Evolutionary conservation across 2,888 invertebrate genomes (phyloP).

Genomic region (Drosophila borborema): DNA sequence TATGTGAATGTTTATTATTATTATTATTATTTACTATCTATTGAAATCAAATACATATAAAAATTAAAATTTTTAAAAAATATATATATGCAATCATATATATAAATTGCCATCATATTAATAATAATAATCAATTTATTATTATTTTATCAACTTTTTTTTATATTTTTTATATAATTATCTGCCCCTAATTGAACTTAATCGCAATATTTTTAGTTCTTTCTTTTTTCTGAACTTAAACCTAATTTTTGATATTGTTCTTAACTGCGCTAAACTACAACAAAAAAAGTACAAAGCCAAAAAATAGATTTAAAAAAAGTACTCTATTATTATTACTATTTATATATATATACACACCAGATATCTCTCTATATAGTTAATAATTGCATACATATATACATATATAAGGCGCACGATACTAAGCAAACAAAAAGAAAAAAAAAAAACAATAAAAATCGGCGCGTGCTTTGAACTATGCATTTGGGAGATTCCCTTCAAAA

Average conservation of each 20-base stretch:
- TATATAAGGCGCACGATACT: slow-evolving; percentile 56
- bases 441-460: slow-evolving; percentile 28
- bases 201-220: slow-evolving; percentile 61
- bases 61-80: neutral
- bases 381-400: slow-evolving; percentile 52
- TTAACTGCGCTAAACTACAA: slow-evolving; percentile 75
- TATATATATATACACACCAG: slow-evolving; percentile 26
- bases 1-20: slow-evolving; percentile 51
- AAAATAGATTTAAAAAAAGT: slow-evolving; percentile 11
- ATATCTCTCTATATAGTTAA: slow-evolving; percentile 30
- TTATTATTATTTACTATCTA: slow-evolving; percentile 31
- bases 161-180: slow-evolving; percentile 43
- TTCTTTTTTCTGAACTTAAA: slow-evolving; percentile 54
- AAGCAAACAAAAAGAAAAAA: slow-evolving; percentile 39
- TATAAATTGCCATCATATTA: slow-evolving; percentile 34
- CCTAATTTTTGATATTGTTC: slow-evolving; percentile 78
- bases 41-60: slow-evolving; percentile 17
- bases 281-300: slow-evolving; percentile 48
- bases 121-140: slow-evolving; percentile 56
- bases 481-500: slow-evolving; percentile 41
- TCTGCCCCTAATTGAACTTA: slow-evolving; percentile 68
- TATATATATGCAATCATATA: neutral
- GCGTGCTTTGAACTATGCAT: slow-evolving; percentile 61
- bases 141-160: slow-evolving; percentile 41
- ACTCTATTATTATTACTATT: neutral